These are phyloP conservation scores for Apogon hyalosoma DNA, from an alignment of 2,797 vertebrate genomes.

Conservation along the genomic window DNA sequence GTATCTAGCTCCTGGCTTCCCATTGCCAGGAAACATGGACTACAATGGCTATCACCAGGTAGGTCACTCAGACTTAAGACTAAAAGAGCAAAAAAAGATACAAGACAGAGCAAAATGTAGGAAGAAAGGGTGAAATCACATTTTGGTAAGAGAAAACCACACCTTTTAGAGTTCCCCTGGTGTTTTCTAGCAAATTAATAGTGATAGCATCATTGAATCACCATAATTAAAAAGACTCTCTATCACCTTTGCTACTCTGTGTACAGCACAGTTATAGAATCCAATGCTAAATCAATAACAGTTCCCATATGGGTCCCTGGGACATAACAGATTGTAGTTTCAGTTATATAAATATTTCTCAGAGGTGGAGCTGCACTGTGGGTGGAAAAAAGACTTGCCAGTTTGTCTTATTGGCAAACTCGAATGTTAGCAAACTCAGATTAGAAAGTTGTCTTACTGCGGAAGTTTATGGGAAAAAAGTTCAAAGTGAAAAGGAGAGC, in stretches of 20 bases:
- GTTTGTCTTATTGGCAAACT: conserved; percentile 28
- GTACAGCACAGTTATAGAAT: conserved; percentile 31
- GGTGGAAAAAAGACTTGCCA: conserved; percentile 33
- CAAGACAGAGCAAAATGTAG: neutral
- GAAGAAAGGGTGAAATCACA: neutral
- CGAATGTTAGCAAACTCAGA: conserved; percentile 28
- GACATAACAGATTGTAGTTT: conserved; percentile 60
- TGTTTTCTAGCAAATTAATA: conserved; percentile 23
- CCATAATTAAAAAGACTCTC: conserved; percentile 53
- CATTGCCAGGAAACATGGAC: conserved; percentile 90
- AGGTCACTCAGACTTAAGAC: no score
- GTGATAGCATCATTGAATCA: conserved; percentile 29
- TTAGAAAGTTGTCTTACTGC: conserved; percentile 12
- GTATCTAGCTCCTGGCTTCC: conserved; percentile 90
- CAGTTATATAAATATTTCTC: conserved; percentile 54
- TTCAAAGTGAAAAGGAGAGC: conserved; percentile 15
- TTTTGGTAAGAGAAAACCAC: no score
- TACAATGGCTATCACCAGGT: conserved; percentile 94
- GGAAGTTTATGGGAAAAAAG: conserved; percentile 4
- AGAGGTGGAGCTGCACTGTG: conserved; percentile 39
- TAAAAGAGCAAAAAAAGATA: neutral
- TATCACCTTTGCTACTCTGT: conserved; percentile 8
- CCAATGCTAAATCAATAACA: conserved; percentile 58
- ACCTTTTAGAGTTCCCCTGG: no score
- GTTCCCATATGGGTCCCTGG: conserved; percentile 47